Evolutionary conservation across 2,888 invertebrate species (phyloP).

Genomic region (Bugula neritina): DNA sequence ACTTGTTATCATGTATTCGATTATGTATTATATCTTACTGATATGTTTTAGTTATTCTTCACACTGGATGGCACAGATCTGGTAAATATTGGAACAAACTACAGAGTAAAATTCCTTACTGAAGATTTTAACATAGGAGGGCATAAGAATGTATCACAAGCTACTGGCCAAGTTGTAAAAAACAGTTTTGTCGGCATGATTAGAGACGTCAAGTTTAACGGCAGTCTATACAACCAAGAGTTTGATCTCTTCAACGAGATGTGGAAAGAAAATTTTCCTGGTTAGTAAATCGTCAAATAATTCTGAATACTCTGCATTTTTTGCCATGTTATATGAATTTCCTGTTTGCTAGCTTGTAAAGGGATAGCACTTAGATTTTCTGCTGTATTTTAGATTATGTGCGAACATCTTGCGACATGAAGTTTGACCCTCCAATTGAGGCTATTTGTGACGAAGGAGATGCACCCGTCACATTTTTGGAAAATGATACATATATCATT

Average conservation of each 20-base stretch:
- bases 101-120: constrained; percentile 10
- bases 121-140: constrained; percentile 12
- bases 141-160: constrained; percentile 5
- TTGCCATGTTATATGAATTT: too few relatives aligned
- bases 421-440: constrained; percentile 10
- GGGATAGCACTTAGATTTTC: too few relatives aligned
- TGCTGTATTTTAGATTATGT: constrained; percentile 22
- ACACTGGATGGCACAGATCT: not conserved
- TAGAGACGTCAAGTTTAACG: constrained; percentile 37
- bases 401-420: constrained; percentile 11
- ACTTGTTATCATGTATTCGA: too few relatives aligned
- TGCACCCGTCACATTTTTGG: not conserved
- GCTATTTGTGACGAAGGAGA: not conserved
- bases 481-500: constrained; percentile 1
- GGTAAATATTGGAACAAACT: not conserved
- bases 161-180: constrained; percentile 35
- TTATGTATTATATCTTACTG: too few relatives aligned
- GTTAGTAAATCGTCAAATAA: not conserved
- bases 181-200: constrained; percentile 41
- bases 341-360: too few relatives aligned
- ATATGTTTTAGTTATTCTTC: constrained; percentile 3
- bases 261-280: constrained; percentile 18
- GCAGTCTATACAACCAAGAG: not conserved
- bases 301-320: too few relatives aligned
- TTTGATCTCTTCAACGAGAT: constrained; percentile 12